phyloP scores from a whole-genome alignment of 2,113 vertebrate genomes.

The Garra rufa region DNA sequence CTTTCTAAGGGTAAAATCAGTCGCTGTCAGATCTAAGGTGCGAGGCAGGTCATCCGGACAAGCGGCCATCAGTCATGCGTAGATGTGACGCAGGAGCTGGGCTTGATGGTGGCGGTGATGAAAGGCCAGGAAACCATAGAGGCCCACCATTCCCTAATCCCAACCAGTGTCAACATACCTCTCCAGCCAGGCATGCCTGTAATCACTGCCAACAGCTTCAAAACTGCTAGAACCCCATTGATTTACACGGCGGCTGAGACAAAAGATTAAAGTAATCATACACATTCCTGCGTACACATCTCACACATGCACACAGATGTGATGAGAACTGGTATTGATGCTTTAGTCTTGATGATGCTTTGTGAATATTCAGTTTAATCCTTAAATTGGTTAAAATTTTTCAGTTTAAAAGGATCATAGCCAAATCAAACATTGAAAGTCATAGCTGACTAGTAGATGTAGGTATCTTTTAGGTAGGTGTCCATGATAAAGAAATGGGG shows the following conservation, averaged over 20 bases:
- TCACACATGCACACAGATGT: slow-evolving; percentile 19
- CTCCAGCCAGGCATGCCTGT: slow-evolving; percentile 48
- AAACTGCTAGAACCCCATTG: slow-evolving; percentile 26
- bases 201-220: slow-evolving; percentile 38
- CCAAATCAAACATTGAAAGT: no score
- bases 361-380: background rate
- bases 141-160: slow-evolving; percentile 63
- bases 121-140: slow-evolving; percentile 86
- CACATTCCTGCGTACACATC: slow-evolving; percentile 29
- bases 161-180: slow-evolving; percentile 47
- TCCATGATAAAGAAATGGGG: no score
- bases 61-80: slow-evolving; percentile 83
- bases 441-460: no score
- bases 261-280: slow-evolving; percentile 14
- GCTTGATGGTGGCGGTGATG: slow-evolving; percentile 83
- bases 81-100: slow-evolving; percentile 64
- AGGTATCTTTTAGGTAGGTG: no score
- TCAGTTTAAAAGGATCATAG: background rate
- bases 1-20: slow-evolving; percentile 34
- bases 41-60: slow-evolving; percentile 61
- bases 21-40: slow-evolving; percentile 49
- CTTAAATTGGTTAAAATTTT: background rate
- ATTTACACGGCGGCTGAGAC: slow-evolving; percentile 34
- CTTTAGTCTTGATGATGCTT: background rate
- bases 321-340: slow-evolving; percentile 4